Conservation (phyloP, 2,888 invertebrate species). For the Protodeltote pygarga region DNA sequence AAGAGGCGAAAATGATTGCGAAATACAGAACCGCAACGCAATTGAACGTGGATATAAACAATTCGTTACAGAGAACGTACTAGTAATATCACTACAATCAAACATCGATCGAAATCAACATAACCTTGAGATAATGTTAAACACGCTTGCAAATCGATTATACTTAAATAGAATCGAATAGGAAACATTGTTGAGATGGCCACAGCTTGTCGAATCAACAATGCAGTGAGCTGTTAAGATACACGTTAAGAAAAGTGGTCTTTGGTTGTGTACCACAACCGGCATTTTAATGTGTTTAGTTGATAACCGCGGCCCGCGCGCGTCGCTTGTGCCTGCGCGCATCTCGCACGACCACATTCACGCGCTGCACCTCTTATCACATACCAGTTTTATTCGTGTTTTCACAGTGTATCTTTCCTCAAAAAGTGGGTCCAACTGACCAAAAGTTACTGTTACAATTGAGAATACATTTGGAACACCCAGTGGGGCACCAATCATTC, state of each 20-base stretch:
- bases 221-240: constrained; percentile 55
- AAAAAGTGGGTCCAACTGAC: constrained; percentile 43
- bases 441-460: constrained; percentile 33
- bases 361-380: constrained; percentile 54
- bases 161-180: constrained; percentile 39
- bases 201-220: constrained; percentile 60
- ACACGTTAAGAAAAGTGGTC: constrained; percentile 62
- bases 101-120: constrained; percentile 49
- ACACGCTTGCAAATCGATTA: constrained; percentile 38
- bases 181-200: constrained; percentile 32
- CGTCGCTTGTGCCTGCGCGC: constrained; percentile 67
- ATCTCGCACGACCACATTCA: constrained; percentile 49
- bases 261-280: constrained; percentile 62
- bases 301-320: constrained; percentile 77
- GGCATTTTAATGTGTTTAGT: constrained; percentile 80
- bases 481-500: constrained; percentile 14
- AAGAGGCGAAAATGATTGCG: constrained; percentile 11
- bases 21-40: constrained; percentile 11
- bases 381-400: constrained; percentile 50
- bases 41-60: constrained; percentile 20
- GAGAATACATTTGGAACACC: constrained; percentile 26
- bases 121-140: constrained; percentile 54
- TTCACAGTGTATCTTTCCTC: constrained; percentile 33
- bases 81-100: constrained; percentile 35
- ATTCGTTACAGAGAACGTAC: constrained; percentile 33